These are phyloP conservation scores for Trachops cirrhosus DNA, from an alignment of 2,797 vertebrate genomes.

Conservation along the genomic window DNA sequence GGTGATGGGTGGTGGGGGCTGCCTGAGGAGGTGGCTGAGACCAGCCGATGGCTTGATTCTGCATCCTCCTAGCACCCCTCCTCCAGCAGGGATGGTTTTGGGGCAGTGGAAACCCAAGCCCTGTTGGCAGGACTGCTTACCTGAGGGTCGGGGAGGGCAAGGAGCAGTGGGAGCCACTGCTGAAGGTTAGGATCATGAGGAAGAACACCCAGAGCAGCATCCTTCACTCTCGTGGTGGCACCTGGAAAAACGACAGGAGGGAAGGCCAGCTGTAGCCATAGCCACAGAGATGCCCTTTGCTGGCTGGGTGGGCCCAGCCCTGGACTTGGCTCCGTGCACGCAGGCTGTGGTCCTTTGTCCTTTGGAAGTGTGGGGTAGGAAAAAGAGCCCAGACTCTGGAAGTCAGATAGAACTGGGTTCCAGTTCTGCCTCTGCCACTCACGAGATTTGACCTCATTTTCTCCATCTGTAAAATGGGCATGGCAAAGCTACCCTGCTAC, in stretches of 20 bases:
- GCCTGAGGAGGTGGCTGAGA: constrained; percentile 54
- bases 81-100: background rate
- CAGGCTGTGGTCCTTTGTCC: background rate
- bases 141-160: constrained; percentile 88
- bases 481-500: background rate
- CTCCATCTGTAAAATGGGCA: background rate
- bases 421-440: background rate
- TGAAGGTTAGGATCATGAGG: constrained; percentile 89
- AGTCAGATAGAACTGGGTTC: background rate
- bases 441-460: background rate
- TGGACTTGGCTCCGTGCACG: background rate
- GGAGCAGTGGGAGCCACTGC: constrained; percentile 85
- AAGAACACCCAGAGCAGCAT: constrained; percentile 89
- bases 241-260: constrained; percentile 59
- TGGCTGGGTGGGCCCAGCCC: background rate
- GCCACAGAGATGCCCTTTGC: background rate
- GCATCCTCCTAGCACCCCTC: background rate
- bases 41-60: background rate
- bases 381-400: background rate
- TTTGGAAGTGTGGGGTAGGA: background rate
- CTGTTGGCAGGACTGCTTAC: constrained; percentile 79
- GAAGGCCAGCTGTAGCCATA: background rate
- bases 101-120: accelerated
- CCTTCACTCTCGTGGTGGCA: constrained; percentile 65
- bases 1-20: constrained; percentile 16